Base-by-base conservation (phyloP, 2,888 invertebrate species). In the Microplitis manilae region DNA sequence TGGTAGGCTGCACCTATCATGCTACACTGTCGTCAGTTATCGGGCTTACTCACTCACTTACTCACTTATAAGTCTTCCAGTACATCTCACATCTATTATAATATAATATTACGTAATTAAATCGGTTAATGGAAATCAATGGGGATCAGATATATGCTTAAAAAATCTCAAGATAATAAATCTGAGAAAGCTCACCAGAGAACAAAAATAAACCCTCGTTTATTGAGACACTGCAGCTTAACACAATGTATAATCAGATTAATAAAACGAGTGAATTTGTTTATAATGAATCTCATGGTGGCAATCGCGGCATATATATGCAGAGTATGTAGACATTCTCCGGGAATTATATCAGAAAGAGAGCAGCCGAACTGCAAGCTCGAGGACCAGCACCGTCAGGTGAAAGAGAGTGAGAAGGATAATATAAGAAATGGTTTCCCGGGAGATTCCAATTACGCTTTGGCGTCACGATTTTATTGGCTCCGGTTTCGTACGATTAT, bases 61-160 rank as follows among this genome's bases (percentile, higher is more conserved):
- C 41, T 41, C 38, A 17, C 70, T 69, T 50, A 40, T 38, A 62
- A 68, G n/a, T 74, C 62, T 68, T 68, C 60, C 40, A 72, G 75
- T 72, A 61, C 59, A 79, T 15, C 73, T 65, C 68, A 71, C 81
- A 81, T 80, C 83, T 81, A 81, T 86, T 86, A 85, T 79, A 80
- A 79, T 86, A 85, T 79, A 80, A 79, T 76, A 80, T 76, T 65
- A 73, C 75, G 71, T 79, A 75, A 74, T 73, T 50, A 50, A 50
- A 50, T 50, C 8, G 50, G 50, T 13, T 50, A 50, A 50, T 50
- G 50, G 13, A 13, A 50, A 50, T 50, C 50, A 50, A 50, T 50
- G 13, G 50, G 13, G 50, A 50, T 50, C 50, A 13, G 13, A 50
- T 13, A 62, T 60, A 62, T 60, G 71, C 17, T 9, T 41, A 7